Percentiles rank a stretch among this genome's conserved stretches.
Conservation (phyloP, 2,888 invertebrate genomes). For the Rotaria macrura region DNA sequence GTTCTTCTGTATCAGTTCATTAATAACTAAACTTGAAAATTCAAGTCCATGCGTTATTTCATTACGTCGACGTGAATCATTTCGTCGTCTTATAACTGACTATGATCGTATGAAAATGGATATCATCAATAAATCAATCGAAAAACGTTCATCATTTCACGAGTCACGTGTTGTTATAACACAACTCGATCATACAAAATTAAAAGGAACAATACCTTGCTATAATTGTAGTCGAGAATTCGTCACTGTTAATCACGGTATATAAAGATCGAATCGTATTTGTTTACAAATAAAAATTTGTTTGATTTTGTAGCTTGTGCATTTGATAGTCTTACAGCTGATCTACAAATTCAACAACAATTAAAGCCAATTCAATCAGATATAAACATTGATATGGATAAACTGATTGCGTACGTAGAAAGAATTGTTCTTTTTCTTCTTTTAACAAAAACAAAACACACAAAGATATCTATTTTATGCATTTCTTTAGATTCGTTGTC, state of each 20-base stretch:
- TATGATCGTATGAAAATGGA: constrained; percentile 31
- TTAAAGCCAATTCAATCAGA: constrained; percentile 23
- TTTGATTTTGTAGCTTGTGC: constrained; percentile 28
- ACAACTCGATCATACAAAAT: constrained; percentile 31
- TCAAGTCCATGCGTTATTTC: constrained; percentile 29
- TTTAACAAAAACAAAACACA: no score
- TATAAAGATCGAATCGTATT: no score
- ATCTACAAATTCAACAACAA: constrained; percentile 25
- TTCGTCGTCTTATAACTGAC: constrained; percentile 28
- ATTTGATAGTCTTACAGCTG: constrained; percentile 30
- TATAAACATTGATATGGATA: constrained; percentile 31
- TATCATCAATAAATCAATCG: constrained; percentile 26
- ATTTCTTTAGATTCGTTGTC: constrained; percentile 21
- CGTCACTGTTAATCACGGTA: constrained; percentile 28
- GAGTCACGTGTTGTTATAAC: constrained; percentile 30
- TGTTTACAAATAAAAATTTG: no score
- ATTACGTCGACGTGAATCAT: constrained; percentile 27
- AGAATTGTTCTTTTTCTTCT: not conserved
- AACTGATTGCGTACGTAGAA: constrained; percentile 21
- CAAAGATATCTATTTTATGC: no score
- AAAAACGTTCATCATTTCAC: constrained; percentile 27
- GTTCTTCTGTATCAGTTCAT: constrained; percentile 30
- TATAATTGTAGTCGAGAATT: constrained; percentile 34
- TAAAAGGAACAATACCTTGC: constrained; percentile 33
- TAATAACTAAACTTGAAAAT: constrained; percentile 27